A percentile compares a stretch with the other conserved stretches of the same genome.
These are phyloP conservation scores for Acanthosepion pharaonis DNA, from an alignment of 2,888 invertebrate species.

Conservation along the genomic window DNA sequence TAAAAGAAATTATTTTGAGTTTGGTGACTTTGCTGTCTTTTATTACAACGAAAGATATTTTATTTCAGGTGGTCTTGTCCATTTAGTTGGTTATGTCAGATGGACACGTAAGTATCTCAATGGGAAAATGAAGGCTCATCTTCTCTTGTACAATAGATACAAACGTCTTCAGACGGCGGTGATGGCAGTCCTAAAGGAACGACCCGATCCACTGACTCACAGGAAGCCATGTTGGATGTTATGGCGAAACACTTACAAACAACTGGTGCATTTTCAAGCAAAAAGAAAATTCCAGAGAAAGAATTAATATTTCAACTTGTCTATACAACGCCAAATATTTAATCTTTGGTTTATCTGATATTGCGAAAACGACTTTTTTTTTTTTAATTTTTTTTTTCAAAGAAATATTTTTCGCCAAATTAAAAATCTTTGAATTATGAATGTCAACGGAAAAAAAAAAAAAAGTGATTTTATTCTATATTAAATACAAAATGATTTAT, in stretches of 20 bases:
- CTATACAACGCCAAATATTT: neutral
- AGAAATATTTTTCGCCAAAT: neutral
- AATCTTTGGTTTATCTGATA: neutral
- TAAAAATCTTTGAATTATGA: too few relatives aligned
- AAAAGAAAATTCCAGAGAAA: neutral
- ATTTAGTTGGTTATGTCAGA: neutral
- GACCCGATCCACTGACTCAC: conserved; percentile 24
- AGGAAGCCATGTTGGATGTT: conserved; percentile 43
- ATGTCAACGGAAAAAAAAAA: too few relatives aligned
- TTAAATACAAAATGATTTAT: too few relatives aligned
- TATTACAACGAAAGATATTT: too few relatives aligned
- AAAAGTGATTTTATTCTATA: too few relatives aligned
- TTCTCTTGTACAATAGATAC: neutral
- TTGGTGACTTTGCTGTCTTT: too few relatives aligned
- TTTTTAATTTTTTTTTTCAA: neutral
- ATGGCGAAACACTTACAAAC: conserved; percentile 16
- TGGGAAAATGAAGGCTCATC: conserved; percentile 40
- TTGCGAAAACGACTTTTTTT: neutral
- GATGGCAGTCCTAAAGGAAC: neutral
- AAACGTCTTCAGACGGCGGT: neutral
- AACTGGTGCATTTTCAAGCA: neutral
- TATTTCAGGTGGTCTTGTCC: conserved; percentile 33
- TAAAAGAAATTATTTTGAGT: too few relatives aligned
- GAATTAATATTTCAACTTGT: neutral
- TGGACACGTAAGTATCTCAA: conserved; percentile 9